These are phyloP conservation scores for Mylabris phalerata DNA, from an alignment of 1,140 invertebrate genomes.

Conservation along the genomic window DNA sequence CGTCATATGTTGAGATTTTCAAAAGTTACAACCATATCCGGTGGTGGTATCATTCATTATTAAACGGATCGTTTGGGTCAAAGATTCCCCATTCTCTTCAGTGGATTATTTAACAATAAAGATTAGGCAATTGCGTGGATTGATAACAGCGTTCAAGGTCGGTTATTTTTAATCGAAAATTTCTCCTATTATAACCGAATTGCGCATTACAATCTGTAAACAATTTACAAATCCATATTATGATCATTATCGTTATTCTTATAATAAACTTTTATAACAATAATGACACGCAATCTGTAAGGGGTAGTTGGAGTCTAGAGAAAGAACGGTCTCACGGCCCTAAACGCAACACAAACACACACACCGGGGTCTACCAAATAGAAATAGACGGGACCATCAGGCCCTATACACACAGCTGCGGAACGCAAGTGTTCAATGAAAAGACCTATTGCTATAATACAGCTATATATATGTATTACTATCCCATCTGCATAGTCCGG, in stretches of 20 bases:
- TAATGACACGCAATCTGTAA: neutral
- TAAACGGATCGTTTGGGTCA: too few relatives aligned
- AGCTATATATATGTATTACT: neutral
- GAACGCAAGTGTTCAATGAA: constrained; percentile 17
- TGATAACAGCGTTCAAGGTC: too few relatives aligned
- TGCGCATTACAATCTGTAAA: too few relatives aligned
- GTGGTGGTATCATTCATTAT: too few relatives aligned
- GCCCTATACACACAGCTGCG: constrained; percentile 8
- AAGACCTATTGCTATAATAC: constrained; percentile 8
- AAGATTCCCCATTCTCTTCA: too few relatives aligned
- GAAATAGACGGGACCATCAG: constrained; percentile 9
- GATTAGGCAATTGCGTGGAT: too few relatives aligned
- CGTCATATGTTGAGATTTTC: too few relatives aligned
- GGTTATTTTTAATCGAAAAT: too few relatives aligned
- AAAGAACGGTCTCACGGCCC: constrained; percentile 2
- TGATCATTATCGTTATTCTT: neutral
- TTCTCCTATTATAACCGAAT: too few relatives aligned
- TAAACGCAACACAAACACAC: neutral
- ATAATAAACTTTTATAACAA: neutral
- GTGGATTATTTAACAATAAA: too few relatives aligned
- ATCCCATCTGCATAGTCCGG: constrained; percentile 15
- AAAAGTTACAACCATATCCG: too few relatives aligned
- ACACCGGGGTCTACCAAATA: constrained; percentile 9
- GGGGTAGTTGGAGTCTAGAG: neutral
- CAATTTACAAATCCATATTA: too few relatives aligned